These are phyloP conservation scores for Campylorhamphus procurvoides DNA, from an alignment of 2,113 vertebrate genomes.

Conservation along the genomic window DNA sequence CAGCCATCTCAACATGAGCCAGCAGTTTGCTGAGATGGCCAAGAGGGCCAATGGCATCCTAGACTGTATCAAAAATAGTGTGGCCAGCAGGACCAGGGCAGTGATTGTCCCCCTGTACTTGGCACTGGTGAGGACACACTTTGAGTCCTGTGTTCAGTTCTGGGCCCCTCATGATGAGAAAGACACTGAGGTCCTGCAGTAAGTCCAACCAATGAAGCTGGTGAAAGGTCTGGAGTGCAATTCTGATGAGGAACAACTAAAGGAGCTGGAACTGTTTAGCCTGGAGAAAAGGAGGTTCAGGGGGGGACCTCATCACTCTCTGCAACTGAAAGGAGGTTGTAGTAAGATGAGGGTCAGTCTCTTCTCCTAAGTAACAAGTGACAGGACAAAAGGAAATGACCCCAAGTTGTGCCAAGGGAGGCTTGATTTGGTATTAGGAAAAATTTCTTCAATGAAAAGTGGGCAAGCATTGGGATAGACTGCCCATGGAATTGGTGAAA, in stretches of 20 bases:
- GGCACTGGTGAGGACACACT: neutral
- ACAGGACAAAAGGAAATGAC: neutral
- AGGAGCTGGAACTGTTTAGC: neutral
- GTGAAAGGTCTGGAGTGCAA: neutral
- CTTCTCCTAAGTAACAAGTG: neutral
- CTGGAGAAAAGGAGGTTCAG: neutral
- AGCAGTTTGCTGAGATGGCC: neutral
- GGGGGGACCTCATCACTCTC: neutral
- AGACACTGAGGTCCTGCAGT: neutral
- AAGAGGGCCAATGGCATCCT: neutral
- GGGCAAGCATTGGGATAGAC: neutral
- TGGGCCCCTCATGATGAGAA: neutral
- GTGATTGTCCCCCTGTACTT: neutral
- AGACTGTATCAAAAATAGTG: accelerated
- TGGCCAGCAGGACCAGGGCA: neutral
- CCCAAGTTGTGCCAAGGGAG: neutral
- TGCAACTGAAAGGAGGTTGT: neutral
- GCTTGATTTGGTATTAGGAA: neutral
- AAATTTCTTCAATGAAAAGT: neutral
- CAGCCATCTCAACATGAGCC: neutral
- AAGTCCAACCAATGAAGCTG: neutral
- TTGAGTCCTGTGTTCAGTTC: neutral
- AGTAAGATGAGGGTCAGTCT: accelerated
- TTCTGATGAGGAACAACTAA: neutral
- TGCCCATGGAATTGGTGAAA: neutral